Evolutionary conservation across 1,140 invertebrate genomes (phyloP).

Genomic region (Dysdera silvatica): DNA sequence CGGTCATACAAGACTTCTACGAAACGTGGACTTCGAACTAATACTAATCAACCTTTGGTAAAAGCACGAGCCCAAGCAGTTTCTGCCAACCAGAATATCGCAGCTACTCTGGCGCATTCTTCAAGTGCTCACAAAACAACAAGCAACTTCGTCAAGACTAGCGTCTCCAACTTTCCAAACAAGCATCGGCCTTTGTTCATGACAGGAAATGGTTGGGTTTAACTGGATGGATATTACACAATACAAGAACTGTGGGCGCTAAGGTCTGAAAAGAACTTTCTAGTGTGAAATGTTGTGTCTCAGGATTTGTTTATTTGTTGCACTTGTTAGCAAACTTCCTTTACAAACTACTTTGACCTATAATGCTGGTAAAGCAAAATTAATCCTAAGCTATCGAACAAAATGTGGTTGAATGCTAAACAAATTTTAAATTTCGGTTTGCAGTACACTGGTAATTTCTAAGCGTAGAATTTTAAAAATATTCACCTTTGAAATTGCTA

Average conservation of each 20-base stretch:
- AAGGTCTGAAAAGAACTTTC: background rate
- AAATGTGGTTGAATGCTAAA: background rate
- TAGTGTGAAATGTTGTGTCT: background rate
- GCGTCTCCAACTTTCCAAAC: slow-evolving; percentile 20
- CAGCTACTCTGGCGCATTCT: slow-evolving; percentile 13
- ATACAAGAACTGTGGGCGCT: too few species aligned
- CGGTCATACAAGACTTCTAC: slow-evolving; percentile 13
- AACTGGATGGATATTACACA: slow-evolving; percentile 8
- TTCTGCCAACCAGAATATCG: slow-evolving; percentile 13
- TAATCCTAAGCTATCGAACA: background rate
- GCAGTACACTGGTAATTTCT: too few species aligned
- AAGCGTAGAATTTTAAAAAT: too few species aligned
- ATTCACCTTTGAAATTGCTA: too few species aligned
- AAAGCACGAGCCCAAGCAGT: slow-evolving; percentile 18
- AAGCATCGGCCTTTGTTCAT: slow-evolving; percentile 18
- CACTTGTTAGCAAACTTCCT: background rate
- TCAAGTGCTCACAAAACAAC: slow-evolving; percentile 9
- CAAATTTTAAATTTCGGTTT: too few species aligned
- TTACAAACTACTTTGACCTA: background rate
- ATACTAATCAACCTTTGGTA: slow-evolving; percentile 15
- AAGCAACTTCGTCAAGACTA: slow-evolving; percentile 26
- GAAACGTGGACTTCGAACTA: background rate
- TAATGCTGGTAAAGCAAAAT: background rate
- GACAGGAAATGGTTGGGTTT: slow-evolving; percentile 25
- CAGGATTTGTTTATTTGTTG: background rate